Evolutionary conservation across 2,797 vertebrate species (phyloP).

Genomic region (Anguilla marmorata): DNA sequence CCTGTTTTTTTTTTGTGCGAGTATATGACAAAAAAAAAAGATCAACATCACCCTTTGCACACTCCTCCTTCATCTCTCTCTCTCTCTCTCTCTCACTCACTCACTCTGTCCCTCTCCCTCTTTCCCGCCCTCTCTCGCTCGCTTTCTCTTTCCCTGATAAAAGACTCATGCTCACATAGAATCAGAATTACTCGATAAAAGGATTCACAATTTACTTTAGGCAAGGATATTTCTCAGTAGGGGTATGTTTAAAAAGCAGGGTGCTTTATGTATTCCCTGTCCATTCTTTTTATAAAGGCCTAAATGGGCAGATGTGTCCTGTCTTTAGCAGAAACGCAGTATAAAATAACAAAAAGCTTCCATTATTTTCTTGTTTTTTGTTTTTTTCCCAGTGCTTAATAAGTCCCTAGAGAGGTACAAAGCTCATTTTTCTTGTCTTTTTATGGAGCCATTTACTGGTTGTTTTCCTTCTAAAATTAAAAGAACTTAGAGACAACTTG

Average conservation of each 20-base stretch:
- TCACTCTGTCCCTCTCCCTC: neutral
- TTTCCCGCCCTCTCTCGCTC: neutral
- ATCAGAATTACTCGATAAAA: neutral
- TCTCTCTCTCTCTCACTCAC: neutral
- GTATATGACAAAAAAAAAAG: slow-evolving; percentile 10
- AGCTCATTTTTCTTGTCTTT: slow-evolving; percentile 44
- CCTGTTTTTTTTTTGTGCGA: slow-evolving; percentile 31
- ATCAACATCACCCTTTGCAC: neutral
- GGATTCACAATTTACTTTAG: neutral
- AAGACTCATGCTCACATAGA: neutral
- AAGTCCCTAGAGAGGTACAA: neutral
- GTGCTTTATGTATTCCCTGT: neutral
- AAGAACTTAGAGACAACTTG: slow-evolving; percentile 51
- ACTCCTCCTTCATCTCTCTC: slow-evolving; percentile 2
- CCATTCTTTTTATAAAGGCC: neutral
- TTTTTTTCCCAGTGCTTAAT: slow-evolving; percentile 1
- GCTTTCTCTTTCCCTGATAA: neutral
- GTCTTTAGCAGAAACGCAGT: neutral
- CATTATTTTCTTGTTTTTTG: neutral
- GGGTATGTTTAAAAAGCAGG: slow-evolving; percentile 3
- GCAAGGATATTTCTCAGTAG: neutral
- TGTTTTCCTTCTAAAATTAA: slow-evolving; percentile 18
- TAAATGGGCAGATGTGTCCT: neutral
- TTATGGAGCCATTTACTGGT: slow-evolving; percentile 32
- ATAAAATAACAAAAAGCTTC: slow-evolving; percentile 1